These are phyloP conservation scores for Rhabdornis inornatus DNA, from an alignment of 2,113 vertebrate genomes.

Conservation along the genomic window DNA sequence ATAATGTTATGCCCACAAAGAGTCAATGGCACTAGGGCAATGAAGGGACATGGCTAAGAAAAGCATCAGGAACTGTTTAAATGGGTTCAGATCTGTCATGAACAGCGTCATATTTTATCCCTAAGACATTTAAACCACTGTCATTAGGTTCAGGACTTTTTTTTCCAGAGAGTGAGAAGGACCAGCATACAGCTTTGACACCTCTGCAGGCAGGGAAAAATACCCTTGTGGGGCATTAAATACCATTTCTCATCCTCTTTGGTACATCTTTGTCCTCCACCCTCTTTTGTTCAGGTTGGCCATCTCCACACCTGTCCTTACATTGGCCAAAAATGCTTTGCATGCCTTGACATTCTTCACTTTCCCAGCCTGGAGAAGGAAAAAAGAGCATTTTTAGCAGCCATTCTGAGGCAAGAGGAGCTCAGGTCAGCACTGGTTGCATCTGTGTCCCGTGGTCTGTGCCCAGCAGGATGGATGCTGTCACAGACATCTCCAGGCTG, in stretches of 20 bases:
- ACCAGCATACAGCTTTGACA: neutral
- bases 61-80: too few species aligned
- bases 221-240: rapidly evolving
- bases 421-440: neutral
- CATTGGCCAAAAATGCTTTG: neutral
- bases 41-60: neutral
- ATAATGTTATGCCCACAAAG: too few species aligned
- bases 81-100: neutral
- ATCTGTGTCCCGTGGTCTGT: rapidly evolving
- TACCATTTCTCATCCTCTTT: neutral
- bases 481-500: neutral
- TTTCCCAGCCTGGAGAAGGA: too few species aligned
- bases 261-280: neutral
- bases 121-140: neutral
- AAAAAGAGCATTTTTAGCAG: neutral
- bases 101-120: rapidly evolving
- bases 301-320: rapidly evolving
- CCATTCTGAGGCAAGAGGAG: neutral
- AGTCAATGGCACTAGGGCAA: neutral
- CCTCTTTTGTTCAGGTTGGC: neutral
- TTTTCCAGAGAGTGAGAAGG: neutral
- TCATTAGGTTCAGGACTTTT: neutral
- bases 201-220: neutral
- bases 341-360: neutral
- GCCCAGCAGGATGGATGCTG: neutral